A percentile compares a stretch with the other conserved stretches of the same genome.
These are phyloP conservation scores for Tetranychus piercei DNA, from an alignment of 2,888 invertebrate species.

Conservation along the genomic window DNA sequence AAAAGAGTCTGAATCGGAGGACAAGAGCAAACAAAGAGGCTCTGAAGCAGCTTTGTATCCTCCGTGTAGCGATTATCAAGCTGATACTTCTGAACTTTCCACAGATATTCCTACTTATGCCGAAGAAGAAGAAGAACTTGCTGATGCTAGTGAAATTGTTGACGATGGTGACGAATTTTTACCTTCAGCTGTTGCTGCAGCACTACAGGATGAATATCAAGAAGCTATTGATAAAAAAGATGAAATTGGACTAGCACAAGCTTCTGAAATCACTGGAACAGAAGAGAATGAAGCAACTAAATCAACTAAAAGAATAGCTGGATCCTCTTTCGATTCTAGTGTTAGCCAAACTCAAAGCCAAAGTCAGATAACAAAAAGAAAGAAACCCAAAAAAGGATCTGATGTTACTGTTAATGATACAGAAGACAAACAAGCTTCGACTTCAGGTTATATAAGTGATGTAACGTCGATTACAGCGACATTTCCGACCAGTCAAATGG, in stretches of 20 bases:
- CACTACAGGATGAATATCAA: constrained; percentile 20
- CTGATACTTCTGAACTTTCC: constrained; percentile 18
- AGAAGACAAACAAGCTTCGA: constrained; percentile 4
- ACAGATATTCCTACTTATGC: constrained; percentile 23
- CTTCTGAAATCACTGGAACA: not conserved
- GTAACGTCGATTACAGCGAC: not conserved
- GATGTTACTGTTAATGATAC: not conserved
- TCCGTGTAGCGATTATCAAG: not conserved
- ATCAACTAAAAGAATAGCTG: constrained; percentile 23
- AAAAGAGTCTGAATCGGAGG: not conserved
- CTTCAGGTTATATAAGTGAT: constrained; percentile 8
- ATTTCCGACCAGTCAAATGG: not conserved
- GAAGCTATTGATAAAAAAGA: not conserved
- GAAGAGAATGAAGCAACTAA: constrained; percentile 12
- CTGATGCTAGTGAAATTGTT: constrained; percentile 21
- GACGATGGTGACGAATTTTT: constrained; percentile 23
- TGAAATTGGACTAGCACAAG: not conserved
- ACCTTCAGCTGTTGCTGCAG: constrained; percentile 23
- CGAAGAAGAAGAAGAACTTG: constrained; percentile 17
- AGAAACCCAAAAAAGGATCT: constrained; percentile 6
- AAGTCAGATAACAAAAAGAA: not conserved
- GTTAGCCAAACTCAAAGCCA: constrained; percentile 14
- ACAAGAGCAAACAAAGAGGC: not conserved
- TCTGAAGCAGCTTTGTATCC: no score
- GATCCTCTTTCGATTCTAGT: constrained; percentile 24